Conservation (phyloP, 2,797 vertebrate species). For the Poliocrania exsul region DNA sequence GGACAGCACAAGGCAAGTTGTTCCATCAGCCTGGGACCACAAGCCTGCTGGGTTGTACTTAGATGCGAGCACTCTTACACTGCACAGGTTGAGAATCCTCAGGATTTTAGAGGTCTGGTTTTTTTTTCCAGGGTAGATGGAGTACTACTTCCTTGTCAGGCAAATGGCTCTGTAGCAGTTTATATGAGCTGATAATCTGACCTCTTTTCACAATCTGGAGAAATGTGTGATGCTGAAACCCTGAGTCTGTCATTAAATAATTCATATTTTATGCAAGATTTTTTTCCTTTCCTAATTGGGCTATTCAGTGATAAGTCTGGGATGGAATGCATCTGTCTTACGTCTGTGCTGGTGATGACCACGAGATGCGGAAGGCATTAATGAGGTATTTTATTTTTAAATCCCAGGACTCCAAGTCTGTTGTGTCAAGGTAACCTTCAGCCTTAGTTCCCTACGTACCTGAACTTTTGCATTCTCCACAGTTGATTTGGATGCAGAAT, state of each 20-base stretch:
- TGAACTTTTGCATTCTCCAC: background rate
- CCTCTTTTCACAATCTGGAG: background rate
- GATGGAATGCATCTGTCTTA: conserved; percentile 42
- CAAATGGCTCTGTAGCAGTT: background rate
- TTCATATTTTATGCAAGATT: conserved; percentile 46
- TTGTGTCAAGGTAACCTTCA: conserved; percentile 69
- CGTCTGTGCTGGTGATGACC: conserved; percentile 50
- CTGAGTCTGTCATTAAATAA: conserved; percentile 40
- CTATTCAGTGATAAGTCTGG: conserved; percentile 61
- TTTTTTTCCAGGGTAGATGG: background rate
- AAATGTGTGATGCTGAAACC: conserved; percentile 1
- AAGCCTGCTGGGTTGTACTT: background rate
- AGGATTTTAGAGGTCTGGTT: background rate
- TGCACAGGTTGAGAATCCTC: background rate
- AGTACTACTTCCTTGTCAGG: background rate
- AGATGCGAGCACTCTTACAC: background rate
- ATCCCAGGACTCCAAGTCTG: conserved; percentile 30
- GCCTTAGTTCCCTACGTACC: background rate
- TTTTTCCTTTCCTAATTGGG: conserved; percentile 60
- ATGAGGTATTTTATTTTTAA: conserved; percentile 70
- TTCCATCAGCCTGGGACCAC: rapidly evolving
- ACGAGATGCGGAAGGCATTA: conserved; percentile 26
- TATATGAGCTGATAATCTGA: background rate
- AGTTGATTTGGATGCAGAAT: background rate
- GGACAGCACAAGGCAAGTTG: background rate